A percentile compares a stretch with the other conserved stretches of the same genome.
phyloP scores from a whole-genome alignment of 1,140 invertebrate genomes.

The Glossosoma conforme region DNA sequence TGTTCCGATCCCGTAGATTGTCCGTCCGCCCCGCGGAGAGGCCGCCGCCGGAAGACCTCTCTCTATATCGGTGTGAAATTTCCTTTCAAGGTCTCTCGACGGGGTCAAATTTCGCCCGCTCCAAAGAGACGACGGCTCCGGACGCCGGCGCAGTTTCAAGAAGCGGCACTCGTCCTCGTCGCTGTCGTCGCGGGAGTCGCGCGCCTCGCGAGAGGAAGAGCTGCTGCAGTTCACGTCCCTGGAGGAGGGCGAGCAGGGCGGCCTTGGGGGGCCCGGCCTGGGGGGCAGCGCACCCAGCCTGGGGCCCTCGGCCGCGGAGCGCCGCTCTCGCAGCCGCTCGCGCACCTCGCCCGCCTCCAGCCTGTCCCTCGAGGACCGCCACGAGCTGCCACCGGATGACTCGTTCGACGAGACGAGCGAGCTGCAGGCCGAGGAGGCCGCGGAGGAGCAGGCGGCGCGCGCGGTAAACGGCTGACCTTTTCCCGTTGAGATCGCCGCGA shows the following conservation, averaged over 20 bases:
- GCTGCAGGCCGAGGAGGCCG: background rate
- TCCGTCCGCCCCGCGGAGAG: background rate
- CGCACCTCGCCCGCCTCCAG: too few relatives aligned
- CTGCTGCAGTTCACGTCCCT: slow-evolving; percentile 56
- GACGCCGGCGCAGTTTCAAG: slow-evolving; percentile 52
- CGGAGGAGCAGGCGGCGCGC: background rate
- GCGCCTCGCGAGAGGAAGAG: slow-evolving; percentile 54
- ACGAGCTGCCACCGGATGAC: slow-evolving; percentile 37
- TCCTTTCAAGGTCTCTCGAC: slow-evolving; percentile 54
- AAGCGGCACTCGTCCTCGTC: slow-evolving; percentile 54
- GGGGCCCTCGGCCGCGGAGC: too few relatives aligned
- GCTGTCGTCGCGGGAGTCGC: slow-evolving; percentile 51
- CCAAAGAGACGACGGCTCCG: slow-evolving; percentile 53
- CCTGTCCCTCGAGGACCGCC: slow-evolving; percentile 32
- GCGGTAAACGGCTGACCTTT: too few relatives aligned
- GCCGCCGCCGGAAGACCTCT: background rate
- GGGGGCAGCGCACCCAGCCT: slow-evolving; percentile 48
- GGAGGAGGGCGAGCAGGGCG: slow-evolving; percentile 51
- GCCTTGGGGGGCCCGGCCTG: too few relatives aligned
- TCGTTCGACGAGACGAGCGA: slow-evolving; percentile 38
- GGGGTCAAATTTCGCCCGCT: slow-evolving; percentile 54
- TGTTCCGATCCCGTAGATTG: too few relatives aligned
- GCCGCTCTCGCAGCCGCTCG: slow-evolving; percentile 36
- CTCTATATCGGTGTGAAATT: slow-evolving; percentile 25
- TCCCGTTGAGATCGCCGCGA: too few relatives aligned